These are phyloP conservation scores for Trachemys scripta DNA, from an alignment of 2,113 vertebrate genomes.

Conservation along the genomic window DNA sequence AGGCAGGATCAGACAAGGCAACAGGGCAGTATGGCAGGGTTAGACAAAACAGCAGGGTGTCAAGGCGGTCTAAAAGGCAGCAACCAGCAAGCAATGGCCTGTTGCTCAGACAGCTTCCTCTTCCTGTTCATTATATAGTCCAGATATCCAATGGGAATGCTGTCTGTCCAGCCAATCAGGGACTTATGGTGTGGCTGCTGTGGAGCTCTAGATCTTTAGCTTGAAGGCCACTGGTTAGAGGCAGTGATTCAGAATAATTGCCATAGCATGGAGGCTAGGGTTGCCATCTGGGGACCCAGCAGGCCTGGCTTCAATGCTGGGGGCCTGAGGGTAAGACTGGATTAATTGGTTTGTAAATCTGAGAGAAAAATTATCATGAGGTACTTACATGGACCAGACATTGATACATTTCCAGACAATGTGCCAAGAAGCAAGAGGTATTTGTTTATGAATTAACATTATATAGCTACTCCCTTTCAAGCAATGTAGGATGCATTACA, in stretches of 20 bases:
- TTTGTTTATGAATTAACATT: constrained; percentile 23
- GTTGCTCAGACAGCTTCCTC: neutral
- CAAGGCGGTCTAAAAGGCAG: neutral
- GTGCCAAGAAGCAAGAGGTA: constrained; percentile 27
- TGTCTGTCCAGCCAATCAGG: neutral
- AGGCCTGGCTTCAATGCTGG: neutral
- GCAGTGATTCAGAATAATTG: neutral
- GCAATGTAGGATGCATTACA: neutral
- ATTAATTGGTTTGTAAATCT: neutral
- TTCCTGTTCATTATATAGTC: neutral
- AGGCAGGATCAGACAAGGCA: neutral
- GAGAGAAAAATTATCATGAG: constrained; percentile 17
- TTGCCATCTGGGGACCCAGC: neutral
- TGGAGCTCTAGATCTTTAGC: neutral
- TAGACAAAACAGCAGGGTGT: neutral
- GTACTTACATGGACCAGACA: neutral
- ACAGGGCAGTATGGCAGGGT: neutral
- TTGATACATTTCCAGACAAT: constrained; percentile 7
- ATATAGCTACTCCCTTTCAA: neutral
- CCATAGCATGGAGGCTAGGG: neutral
- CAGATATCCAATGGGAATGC: neutral
- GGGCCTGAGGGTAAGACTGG: neutral
- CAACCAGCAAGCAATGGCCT: too few species aligned
- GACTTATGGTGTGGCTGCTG: neutral
- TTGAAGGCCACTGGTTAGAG: neutral